phyloP scores from a whole-genome alignment of 2,888 invertebrate species.

The Druceiella hillmani region DNA sequence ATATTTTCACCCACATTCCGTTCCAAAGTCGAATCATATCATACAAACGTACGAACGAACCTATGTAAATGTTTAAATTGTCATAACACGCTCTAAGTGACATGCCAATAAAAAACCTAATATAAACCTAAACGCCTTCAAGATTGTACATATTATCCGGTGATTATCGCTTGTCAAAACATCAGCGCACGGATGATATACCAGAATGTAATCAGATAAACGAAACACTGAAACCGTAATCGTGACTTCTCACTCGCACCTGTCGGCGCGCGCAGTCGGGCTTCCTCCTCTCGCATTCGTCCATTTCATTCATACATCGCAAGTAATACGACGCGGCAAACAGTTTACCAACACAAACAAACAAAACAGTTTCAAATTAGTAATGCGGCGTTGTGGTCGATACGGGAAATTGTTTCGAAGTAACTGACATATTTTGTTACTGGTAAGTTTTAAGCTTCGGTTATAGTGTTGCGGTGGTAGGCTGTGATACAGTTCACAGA shows the following conservation, averaged over 20 bases:
- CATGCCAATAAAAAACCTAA: constrained; percentile 44
- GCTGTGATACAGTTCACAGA: no score
- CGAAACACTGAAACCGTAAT: no score
- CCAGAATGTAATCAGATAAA: constrained; percentile 55
- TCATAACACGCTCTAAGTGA: constrained; percentile 5
- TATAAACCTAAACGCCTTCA: constrained; percentile 50
- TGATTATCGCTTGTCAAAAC: constrained; percentile 57
- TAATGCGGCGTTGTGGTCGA: no score
- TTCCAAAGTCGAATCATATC: no score
- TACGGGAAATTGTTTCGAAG: no score
- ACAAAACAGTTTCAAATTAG: constrained; percentile 52
- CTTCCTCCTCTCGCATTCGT: constrained; percentile 39
- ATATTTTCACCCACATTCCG: no score
- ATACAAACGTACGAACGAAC: no score
- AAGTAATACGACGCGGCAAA: constrained; percentile 49
- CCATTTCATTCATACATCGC: constrained; percentile 55
- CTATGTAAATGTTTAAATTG: no score
- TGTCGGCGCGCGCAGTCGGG: constrained; percentile 36
- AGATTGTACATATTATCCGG: constrained; percentile 53
- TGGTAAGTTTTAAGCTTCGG: no score
- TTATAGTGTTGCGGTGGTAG: no score
- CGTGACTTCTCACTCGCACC: no score
- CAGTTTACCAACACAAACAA: constrained; percentile 55
- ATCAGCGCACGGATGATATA: constrained; percentile 55
- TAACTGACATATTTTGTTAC: no score